Base-by-base conservation (phyloP, 2,113 vertebrate species). In the Malaclemys terrapin region DNA sequence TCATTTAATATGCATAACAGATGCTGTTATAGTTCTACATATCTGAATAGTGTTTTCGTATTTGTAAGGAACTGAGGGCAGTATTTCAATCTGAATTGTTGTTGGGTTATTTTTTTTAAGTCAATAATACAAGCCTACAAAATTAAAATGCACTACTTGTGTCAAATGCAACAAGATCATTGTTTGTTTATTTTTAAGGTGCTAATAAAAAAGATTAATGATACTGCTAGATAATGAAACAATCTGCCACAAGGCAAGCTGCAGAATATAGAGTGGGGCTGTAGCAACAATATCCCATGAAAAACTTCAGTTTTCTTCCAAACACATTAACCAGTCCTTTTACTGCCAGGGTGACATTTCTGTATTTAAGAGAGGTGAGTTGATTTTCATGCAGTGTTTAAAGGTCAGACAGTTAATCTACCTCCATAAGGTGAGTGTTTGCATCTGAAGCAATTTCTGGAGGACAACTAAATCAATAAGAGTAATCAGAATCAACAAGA, bases 201-300 rank as follows among this genome's bases (percentile, higher is more conserved):
- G 98, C 97, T 98, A 98, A 98, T 98, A 98, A 98, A 98, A 98
- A 98, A 98, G 98, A 98, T 98, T 98, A 98, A 98, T 97, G 97
- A 97, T 95, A 93, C 94, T 96, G 89, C 95, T 97, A 95, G 96
- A 97, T 98, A 98, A 98, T 98, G 98, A 98, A 98, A 98, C 98
- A 98, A 98, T 98, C 98, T 98, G 98, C 97, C 91, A 95, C 91
- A 49, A 98, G 90, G 97, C 95, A 96, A 98, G 97, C 81, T 76
- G 85, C 76, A 91, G 98, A 98, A 99, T 98, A 97, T 8, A 97
- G 95, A 98, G 95, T 84, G 89, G 89, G 87, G 91, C 87, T 89
- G 87, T 82, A 96, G 69, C 80, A 96, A 95, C 53, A 95, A 53
- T 49, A 87, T 79, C 17, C 80, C 80, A 81, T 84, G 31, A 85